Conservation (phyloP, 2,113 vertebrate genomes). For the Clarias magur region DNA sequence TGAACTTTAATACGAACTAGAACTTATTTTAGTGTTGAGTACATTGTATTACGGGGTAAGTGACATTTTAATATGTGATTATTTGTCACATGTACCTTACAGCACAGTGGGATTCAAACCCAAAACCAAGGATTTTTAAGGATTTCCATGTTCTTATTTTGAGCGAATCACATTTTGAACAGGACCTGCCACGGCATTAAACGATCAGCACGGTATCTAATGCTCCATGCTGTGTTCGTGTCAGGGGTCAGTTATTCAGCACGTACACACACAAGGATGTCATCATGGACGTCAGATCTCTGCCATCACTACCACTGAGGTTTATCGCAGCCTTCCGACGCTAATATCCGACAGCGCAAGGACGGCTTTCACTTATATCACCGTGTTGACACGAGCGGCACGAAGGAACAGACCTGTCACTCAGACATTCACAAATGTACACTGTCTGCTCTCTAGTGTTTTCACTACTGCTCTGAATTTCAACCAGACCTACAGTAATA, state of each 20-base stretch:
- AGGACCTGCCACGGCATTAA: neutral
- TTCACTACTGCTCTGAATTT: neutral
- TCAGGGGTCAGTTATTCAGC: neutral
- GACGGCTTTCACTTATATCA: neutral
- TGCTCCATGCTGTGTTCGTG: neutral
- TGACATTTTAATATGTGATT: neutral
- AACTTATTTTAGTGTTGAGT: neutral
- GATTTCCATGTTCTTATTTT: neutral
- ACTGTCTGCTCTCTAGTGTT: neutral
- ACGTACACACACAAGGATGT: neutral
- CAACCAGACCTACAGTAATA: neutral
- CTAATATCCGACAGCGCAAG: neutral
- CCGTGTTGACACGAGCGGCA: neutral
- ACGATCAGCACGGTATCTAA: neutral
- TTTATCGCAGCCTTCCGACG: neutral
- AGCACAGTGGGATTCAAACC: too few species aligned
- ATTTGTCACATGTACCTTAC: too few species aligned
- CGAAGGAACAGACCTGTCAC: neutral
- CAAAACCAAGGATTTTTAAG: too few species aligned
- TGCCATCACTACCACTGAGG: neutral
- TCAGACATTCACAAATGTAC: neutral
- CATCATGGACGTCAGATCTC: neutral
- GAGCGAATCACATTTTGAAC: neutral
- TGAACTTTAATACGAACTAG: neutral
- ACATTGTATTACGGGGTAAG: neutral